phyloP scores from a whole-genome alignment of 2,888 invertebrate genomes.

The Drosophila atroscutellata region DNA sequence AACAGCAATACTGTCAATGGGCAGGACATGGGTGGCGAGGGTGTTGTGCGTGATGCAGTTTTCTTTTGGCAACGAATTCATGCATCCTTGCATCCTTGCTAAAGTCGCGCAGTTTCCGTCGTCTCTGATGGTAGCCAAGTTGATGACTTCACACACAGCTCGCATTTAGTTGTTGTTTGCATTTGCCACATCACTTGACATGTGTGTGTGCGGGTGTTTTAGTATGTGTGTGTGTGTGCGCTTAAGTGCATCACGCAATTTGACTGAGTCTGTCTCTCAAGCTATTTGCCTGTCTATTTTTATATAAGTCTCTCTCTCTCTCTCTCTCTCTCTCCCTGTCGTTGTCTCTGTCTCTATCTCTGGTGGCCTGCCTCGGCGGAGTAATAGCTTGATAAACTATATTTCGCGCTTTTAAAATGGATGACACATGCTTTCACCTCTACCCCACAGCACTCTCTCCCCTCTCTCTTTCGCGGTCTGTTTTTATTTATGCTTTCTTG shows the following conservation, averaged over 20 bases:
- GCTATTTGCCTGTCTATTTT: conserved; percentile 18
- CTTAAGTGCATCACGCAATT: conserved; percentile 69
- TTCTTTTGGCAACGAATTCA: conserved; percentile 31
- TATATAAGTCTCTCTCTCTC: conserved; percentile 14
- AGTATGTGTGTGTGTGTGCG: conserved; percentile 21
- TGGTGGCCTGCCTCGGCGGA: conserved; percentile 40
- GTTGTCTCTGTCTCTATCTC: conserved; percentile 19
- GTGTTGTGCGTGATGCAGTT: background rate
- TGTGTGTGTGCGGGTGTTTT: background rate
- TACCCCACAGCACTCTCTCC: background rate
- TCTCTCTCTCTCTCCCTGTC: conserved; percentile 7
- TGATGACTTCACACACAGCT: conserved; percentile 58
- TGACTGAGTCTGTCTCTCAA: conserved; percentile 45
- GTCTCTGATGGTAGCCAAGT: conserved; percentile 46
- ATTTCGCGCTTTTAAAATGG: conserved; percentile 64
- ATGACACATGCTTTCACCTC: conserved; percentile 31
- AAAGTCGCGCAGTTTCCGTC: conserved; percentile 11
- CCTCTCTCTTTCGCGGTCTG: background rate
- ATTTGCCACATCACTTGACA: conserved; percentile 33
- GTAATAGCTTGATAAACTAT: conserved; percentile 75
- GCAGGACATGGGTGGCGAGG: background rate
- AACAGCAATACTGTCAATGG: background rate
- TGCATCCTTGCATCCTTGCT: conserved; percentile 18
- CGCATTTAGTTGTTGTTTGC: conserved; percentile 38
- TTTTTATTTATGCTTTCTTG: conserved; percentile 3